Conservation (phyloP, 2,113 vertebrate genomes). For the Mastomys natalensis region DNA sequence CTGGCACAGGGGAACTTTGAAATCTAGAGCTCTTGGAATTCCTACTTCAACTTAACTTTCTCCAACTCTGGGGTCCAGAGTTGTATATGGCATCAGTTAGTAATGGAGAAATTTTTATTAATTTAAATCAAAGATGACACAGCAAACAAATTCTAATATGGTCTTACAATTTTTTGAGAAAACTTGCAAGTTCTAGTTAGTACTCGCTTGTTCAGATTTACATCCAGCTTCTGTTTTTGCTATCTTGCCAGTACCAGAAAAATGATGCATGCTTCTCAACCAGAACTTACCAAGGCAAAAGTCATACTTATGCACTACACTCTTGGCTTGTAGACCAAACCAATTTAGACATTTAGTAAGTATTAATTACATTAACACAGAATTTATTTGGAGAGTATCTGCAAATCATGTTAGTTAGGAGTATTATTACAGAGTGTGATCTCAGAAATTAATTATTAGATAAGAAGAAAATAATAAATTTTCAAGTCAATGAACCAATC, state of each 20-base stretch:
- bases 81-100: background rate
- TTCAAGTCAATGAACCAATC: background rate
- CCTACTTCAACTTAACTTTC: background rate
- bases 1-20: background rate
- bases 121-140: background rate
- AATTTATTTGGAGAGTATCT: background rate
- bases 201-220: background rate
- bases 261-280: background rate
- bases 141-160: background rate
- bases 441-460: constrained; percentile 19
- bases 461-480: constrained; percentile 32
- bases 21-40: background rate
- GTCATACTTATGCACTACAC: background rate
- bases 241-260: background rate
- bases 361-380: background rate
- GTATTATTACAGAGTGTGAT: background rate
- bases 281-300: background rate
- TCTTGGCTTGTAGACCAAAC: background rate
- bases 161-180: background rate
- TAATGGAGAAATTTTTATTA: background rate
- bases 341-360: background rate
- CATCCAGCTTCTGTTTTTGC: background rate
- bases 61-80: background rate
- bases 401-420: background rate
- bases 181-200: background rate